Evolutionary conservation across 2,113 vertebrate genomes (phyloP).

Genomic region (Diphyllodes magnificus): DNA sequence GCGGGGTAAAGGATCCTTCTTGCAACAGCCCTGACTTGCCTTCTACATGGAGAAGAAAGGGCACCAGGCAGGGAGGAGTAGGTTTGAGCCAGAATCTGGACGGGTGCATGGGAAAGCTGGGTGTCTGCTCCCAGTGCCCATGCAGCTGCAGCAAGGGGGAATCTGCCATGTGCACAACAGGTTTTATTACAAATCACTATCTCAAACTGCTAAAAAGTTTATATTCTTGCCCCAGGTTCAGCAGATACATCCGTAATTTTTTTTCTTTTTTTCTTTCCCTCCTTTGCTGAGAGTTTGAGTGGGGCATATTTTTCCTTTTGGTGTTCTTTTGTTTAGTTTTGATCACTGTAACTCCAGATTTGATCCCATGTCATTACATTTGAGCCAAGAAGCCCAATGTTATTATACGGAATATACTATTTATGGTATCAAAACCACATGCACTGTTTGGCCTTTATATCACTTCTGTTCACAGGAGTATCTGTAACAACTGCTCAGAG

Average conservation of each 20-base stretch:
- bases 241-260: background rate
- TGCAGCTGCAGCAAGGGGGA: background rate
- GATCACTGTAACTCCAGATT: background rate
- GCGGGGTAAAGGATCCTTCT: background rate
- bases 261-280: background rate
- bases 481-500: background rate
- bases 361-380: background rate
- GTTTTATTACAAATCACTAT: background rate
- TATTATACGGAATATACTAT: background rate
- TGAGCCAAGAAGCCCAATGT: background rate
- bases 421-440: background rate
- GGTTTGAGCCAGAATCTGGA: background rate
- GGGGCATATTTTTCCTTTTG: background rate
- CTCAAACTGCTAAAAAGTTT: background rate
- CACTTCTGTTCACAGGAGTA: background rate
- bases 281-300: background rate
- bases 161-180: background rate
- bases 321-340: background rate
- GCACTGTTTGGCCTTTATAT: background rate
- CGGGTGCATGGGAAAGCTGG: fast-evolving
- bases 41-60: fast-evolving
- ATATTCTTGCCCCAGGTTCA: background rate
- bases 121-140: background rate
- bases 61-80: background rate
- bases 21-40: background rate